These are phyloP conservation scores for Dysidea cf. avara DNA, from an alignment of 37 sponge, comb jelly and placozoan genomes.

Conservation along the genomic window DNA sequence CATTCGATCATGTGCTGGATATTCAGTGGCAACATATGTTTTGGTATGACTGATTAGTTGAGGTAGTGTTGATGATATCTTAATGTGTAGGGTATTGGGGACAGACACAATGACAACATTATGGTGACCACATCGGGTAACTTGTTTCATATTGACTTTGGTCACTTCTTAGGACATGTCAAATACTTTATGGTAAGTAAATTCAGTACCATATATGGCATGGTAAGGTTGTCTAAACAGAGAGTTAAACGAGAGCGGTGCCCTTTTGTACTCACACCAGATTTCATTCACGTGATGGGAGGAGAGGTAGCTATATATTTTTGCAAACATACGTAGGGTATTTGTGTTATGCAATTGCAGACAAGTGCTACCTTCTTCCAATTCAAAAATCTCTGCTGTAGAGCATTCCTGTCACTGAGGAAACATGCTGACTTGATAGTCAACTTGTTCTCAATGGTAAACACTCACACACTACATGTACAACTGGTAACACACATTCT, in stretches of 20 bases:
- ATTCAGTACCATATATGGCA: neutral
- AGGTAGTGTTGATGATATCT: neutral
- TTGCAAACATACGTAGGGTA: neutral
- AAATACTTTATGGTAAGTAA: slow-evolving; percentile 75
- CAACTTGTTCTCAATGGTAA: slow-evolving; percentile 71
- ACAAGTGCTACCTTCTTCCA: slow-evolving; percentile 35
- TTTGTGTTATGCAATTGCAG: slow-evolving; percentile 24
- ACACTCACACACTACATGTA: too few relatives aligned
- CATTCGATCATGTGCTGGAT: slow-evolving; percentile 85
- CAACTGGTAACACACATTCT: neutral
- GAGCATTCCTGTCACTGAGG: slow-evolving; percentile 57
- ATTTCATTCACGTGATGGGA: slow-evolving; percentile 86
- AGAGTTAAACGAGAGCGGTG: slow-evolving; percentile 76
- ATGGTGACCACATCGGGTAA: slow-evolving; percentile 90
- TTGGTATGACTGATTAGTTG: slow-evolving; percentile 48
- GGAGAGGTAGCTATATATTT: slow-evolving; percentile 45
- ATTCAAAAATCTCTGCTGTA: slow-evolving; percentile 50
- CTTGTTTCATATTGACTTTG: slow-evolving; percentile 98
- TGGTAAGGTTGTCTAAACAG: slow-evolving; percentile 7
- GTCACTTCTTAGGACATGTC: slow-evolving; percentile 95
- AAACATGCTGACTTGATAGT: slow-evolving; percentile 67
- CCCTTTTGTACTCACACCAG: slow-evolving; percentile 86
- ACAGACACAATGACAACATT: slow-evolving; percentile 96
- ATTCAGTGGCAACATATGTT: slow-evolving; percentile 88
- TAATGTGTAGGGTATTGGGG: slow-evolving; percentile 75